Base-by-base conservation (phyloP, 2,113 vertebrate genomes). In the Sigmodon hispidus region DNA sequence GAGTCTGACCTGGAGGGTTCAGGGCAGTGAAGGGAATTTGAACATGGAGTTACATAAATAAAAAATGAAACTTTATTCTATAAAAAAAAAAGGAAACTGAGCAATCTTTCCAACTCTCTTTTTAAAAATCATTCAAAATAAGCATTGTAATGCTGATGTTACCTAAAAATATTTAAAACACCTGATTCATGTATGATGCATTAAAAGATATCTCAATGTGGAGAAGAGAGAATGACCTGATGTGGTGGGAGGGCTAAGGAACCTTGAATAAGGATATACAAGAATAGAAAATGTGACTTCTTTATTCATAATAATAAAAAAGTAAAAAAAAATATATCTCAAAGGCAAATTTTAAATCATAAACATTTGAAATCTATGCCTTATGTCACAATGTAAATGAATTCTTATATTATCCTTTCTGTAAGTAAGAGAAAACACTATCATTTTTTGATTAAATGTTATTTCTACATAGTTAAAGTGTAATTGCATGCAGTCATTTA, bases 381-480 rank as follows among this genome's bases (percentile, higher is more conserved):
- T 89, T 90, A 90, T 85, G 36, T 59, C 24, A 89, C 13, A 40
- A 43, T 52, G 8, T 57, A 84, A 69, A 85, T 40, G 22, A 36
- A 85, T 63, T 86, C 77, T 70, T 95, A 55, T 9, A 4, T 45
- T 75, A 9, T 93, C 75, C 29, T 70, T 87, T 93, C 48, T 48
- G 45, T 61, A 72, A 84, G 40, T 69, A 75, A 89, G 63, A 45
- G 40, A 91, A 94, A 70, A 65, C 72, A 94, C 70, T 72, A 85
- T 24, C 45, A 40, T 94, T n/a, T 93, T 59, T 57, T 84, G 34
- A 11, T 87, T 48, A 87, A 93, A 65, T 36, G 17, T 91, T 75
- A 45, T 95, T 85, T 36, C 52, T 36, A 95, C 11, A 90, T 73
- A 94, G 72, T 92, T 69, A 80, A 84, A 90, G 36, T 76, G 77